Evolutionary conservation across 2,888 invertebrate genomes (phyloP).

Genomic region (Troilus luridus): DNA sequence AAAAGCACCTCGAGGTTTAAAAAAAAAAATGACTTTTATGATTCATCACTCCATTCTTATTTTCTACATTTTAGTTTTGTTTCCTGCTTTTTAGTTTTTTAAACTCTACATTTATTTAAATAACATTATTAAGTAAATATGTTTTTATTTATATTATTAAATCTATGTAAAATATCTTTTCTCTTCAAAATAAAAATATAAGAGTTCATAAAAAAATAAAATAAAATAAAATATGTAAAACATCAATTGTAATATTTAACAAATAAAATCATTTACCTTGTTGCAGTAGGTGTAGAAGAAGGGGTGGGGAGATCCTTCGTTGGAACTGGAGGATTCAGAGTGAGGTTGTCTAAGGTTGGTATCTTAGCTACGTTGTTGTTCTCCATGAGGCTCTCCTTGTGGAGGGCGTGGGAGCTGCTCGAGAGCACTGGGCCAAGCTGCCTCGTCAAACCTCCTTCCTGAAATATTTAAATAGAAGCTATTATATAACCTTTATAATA

Average conservation of each 20-base stretch:
- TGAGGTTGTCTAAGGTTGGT: slow-evolving; percentile 65
- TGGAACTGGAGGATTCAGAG: slow-evolving; percentile 67
- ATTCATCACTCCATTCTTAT: too few species aligned
- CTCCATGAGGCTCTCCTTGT: slow-evolving; percentile 67
- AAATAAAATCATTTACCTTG: slow-evolving; percentile 68
- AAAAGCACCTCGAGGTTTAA: too few species aligned
- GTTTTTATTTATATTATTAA: too few species aligned
- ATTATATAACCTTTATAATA: neutral
- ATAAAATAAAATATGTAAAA: too few species aligned
- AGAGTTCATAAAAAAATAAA: too few species aligned
- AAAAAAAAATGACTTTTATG: too few species aligned
- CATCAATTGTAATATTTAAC: neutral
- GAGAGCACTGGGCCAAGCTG: slow-evolving; percentile 69
- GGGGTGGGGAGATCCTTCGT: slow-evolving; percentile 86
- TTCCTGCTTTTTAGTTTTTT: too few species aligned
- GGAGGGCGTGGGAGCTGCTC: slow-evolving; percentile 77
- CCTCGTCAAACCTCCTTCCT: slow-evolving; percentile 70
- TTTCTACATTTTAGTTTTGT: too few species aligned
- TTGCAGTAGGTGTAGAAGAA: slow-evolving; percentile 93
- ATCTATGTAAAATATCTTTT: too few species aligned
- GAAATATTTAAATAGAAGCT: slow-evolving; percentile 61
- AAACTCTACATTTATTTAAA: too few species aligned
- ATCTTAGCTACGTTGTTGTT: slow-evolving; percentile 66
- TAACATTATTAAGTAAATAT: too few species aligned
- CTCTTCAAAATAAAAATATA: too few species aligned